Conservation (phyloP, 2,888 invertebrate species). For the Dynastes grantii region DNA sequence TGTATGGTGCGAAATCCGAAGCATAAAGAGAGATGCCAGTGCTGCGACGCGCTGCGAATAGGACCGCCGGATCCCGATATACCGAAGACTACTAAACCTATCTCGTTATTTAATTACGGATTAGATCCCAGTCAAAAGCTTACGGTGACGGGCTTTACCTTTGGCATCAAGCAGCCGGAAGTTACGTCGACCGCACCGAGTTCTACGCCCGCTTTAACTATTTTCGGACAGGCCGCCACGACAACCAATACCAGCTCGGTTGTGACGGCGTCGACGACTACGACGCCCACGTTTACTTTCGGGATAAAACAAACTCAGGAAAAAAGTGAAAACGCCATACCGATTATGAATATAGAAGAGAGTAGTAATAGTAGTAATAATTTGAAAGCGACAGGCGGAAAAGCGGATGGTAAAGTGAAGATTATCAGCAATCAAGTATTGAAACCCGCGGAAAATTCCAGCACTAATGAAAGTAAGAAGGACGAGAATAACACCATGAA, state of each 20-base stretch:
- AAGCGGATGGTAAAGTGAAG: background rate
- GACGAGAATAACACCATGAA: conserved; percentile 17
- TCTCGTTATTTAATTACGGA: conserved; percentile 71
- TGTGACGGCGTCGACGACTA: conserved; percentile 18
- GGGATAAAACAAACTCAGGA: conserved; percentile 45
- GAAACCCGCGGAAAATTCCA: background rate
- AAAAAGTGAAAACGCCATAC: conserved; percentile 27
- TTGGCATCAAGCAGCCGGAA: conserved; percentile 55
- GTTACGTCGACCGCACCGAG: conserved; percentile 31
- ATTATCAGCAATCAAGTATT: background rate
- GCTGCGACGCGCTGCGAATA: conserved; percentile 75
- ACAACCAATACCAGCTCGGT: background rate
- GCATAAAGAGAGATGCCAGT: conserved; percentile 72
- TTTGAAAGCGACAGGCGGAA: background rate
- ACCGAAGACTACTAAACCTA: conserved; percentile 54
- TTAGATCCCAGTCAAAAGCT: conserved; percentile 58
- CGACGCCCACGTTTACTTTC: conserved; percentile 34
- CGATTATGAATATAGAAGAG: background rate
- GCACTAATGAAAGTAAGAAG: background rate
- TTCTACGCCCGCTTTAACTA: background rate
- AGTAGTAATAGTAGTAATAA: background rate
- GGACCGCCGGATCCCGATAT: conserved; percentile 59
- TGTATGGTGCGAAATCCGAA: conserved; percentile 76
- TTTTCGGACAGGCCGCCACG: conserved; percentile 38
- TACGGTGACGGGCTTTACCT: conserved; percentile 49